Percentiles rank a stretch among this genome's conserved stretches.
Evolutionary conservation across 2,113 vertebrate genomes (phyloP).

Genomic region (Scytalopus superciliaris): DNA sequence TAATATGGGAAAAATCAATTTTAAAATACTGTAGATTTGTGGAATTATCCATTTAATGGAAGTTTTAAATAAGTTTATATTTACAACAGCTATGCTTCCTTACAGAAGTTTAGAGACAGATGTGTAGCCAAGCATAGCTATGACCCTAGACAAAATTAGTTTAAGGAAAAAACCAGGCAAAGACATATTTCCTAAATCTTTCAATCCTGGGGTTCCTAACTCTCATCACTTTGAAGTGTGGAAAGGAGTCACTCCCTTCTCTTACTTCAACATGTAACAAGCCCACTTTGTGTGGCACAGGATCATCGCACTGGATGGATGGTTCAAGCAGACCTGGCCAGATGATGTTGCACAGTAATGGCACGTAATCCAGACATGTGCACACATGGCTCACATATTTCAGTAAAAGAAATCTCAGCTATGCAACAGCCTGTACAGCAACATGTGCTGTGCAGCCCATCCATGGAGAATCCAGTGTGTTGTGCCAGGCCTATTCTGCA

Average conservation of each 20-base stretch:
- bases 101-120: neutral
- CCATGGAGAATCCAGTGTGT: neutral
- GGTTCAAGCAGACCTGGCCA: neutral
- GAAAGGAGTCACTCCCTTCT: neutral
- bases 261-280: neutral
- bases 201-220: neutral
- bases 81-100: neutral
- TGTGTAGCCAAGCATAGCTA: neutral
- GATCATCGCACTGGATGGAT: neutral
- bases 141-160: neutral
- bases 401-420: neutral
- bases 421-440: neutral
- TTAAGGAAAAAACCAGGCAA: neutral
- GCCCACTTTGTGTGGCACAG: neutral
- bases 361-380: neutral
- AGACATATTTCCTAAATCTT: neutral
- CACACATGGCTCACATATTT: neutral
- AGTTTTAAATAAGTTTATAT: neutral
- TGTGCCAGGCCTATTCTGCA: neutral
- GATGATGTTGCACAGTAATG: neutral
- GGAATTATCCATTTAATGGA: neutral
- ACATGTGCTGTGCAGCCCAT: neutral
- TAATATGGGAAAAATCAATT: neutral
- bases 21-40: neutral
- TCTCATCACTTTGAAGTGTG: neutral